Conservation (phyloP, 1,140 invertebrate species). For the Zaprionus kolodkinae region DNA sequence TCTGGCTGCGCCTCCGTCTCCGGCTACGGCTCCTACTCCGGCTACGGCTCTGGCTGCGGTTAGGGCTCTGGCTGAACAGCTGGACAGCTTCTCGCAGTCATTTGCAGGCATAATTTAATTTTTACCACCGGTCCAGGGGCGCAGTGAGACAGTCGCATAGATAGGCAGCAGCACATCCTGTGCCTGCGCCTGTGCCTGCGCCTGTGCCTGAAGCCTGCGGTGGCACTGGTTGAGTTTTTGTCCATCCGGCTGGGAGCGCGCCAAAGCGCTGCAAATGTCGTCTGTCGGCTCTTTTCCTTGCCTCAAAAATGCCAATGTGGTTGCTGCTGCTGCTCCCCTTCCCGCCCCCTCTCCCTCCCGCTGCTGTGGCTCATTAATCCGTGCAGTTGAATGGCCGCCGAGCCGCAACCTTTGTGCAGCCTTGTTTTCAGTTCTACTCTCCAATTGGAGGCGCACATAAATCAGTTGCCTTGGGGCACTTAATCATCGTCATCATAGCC, state of each 20-base stretch:
- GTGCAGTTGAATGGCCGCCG: slow-evolving; percentile 68
- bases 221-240: slow-evolving; percentile 18
- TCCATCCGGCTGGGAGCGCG: slow-evolving; percentile 23
- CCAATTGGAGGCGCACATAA: slow-evolving; percentile 57
- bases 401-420: slow-evolving; percentile 55
- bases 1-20: no score
- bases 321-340: no score
- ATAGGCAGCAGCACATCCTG: slow-evolving; percentile 38
- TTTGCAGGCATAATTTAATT: slow-evolving; percentile 82
- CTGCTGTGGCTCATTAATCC: slow-evolving; percentile 77
- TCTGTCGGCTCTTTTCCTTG: not conserved
- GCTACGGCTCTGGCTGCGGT: not conserved
- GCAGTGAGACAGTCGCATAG: slow-evolving; percentile 3
- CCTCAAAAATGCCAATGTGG: slow-evolving; percentile 50
- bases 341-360: slow-evolving; percentile 47
- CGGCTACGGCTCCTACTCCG: slow-evolving; percentile 20
- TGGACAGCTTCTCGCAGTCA: slow-evolving; percentile 48
- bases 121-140: slow-evolving; percentile 60
- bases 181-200: slow-evolving; percentile 12
- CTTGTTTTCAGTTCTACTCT: slow-evolving; percentile 39
- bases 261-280: slow-evolving; percentile 36
- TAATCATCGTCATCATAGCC: slow-evolving; percentile 68
- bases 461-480: slow-evolving; percentile 71
- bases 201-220: slow-evolving; percentile 36
- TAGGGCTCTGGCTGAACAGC: not conserved